phyloP scores from a whole-genome alignment of 2,113 vertebrate species.

The Sylvicapra grimmia region DNA sequence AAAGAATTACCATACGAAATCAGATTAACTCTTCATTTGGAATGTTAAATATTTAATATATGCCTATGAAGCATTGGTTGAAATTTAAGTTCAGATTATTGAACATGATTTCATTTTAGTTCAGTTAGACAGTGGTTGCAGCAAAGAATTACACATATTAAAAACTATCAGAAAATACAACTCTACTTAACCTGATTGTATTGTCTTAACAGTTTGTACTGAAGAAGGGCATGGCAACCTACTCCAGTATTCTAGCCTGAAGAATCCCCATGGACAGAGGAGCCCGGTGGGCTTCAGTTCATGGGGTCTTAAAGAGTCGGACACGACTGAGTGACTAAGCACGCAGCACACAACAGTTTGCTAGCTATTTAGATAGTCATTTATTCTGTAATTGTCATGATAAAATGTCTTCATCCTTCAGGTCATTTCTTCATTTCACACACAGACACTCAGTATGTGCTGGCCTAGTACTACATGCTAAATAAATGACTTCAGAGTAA shows the following conservation, averaged over 20 bases:
- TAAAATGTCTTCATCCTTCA: not conserved
- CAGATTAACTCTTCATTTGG: not conserved
- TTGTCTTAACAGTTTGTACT: not conserved
- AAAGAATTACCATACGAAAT: not conserved
- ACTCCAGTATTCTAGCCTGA: not conserved
- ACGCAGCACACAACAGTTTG: not conserved
- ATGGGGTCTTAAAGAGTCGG: not conserved
- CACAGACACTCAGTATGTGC: fast-evolving
- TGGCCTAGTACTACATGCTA: not conserved
- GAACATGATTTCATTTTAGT: not conserved
- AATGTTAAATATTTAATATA: not conserved
- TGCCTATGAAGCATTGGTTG: not conserved
- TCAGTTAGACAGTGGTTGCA: not conserved
- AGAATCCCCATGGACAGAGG: not conserved
- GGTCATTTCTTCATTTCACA: not conserved
- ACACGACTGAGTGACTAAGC: not conserved
- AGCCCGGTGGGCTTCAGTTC: not conserved
- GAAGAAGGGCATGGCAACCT: not conserved
- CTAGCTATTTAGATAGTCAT: not conserved
- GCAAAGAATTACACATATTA: not conserved
- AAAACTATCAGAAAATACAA: not conserved
- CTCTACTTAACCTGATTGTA: not conserved
- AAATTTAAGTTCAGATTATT: slow-evolving; percentile 11
- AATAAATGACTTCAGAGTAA: not conserved
- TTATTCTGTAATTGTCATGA: not conserved